Base-by-base conservation (phyloP, 2,888 invertebrate species). In the Napeogenes sylphis region DNA sequence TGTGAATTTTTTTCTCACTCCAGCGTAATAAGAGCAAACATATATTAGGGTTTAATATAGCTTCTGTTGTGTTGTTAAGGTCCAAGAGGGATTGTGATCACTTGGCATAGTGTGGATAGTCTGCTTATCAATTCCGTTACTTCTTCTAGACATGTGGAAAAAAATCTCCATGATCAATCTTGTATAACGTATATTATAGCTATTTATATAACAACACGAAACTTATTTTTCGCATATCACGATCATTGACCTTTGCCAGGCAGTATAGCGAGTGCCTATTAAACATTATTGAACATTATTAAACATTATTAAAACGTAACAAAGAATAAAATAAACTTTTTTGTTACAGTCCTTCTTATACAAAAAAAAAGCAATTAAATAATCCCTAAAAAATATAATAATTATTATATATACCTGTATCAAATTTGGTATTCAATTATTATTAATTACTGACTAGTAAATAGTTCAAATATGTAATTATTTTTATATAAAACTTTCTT, bases 171-270 rank as follows among this genome's bases (percentile, higher is more conserved):
- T 3, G 12, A 21, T 21, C 21, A 38, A 38, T 38, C 38, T 42
- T 51, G 30, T 3, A 30, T 8, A 14, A 47, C 12, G 6, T 47
- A n/a, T 51, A 21, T 6, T 51, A 51, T 51, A 21, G 51, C 10
- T 51, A 2, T 21, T 8, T 30, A 21, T 51, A 2, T 51, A 12
- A 30, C 5, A 51, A 51, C 10, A 12, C 21, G 21, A 21, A 10
- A 51, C 5, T 51, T 6, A 30, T 10, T 30, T 21, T 30, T 30
- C 21, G 8, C 21, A 51, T 21, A 51, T 30, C 21, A 51, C 51
- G 51, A 51, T 51, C 5, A 51, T 51, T 51, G 51, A 51, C 51
- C 51, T 51, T 51, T 51, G 21, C 14, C 21, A 51, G 5, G 51
- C 51, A 1, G 21, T 21, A 21, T 21, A 21, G 21, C 21, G 21